Evolutionary conservation across 2,888 invertebrate genomes (phyloP).

Genomic region (Lasius platythorax): DNA sequence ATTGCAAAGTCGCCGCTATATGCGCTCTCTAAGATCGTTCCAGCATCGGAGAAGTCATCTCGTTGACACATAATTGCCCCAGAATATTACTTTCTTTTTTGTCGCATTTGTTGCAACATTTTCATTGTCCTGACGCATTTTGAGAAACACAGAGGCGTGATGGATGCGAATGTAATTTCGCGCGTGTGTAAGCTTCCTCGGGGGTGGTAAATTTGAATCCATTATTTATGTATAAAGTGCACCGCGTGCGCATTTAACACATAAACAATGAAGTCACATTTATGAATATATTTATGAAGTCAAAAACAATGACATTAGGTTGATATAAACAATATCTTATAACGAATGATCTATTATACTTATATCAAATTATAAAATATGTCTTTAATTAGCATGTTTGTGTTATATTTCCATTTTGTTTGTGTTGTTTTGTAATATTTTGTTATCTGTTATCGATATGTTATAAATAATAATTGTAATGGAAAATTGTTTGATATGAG

Average conservation of each 20-base stretch:
- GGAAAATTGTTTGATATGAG: background rate
- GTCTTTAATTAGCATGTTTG: background rate
- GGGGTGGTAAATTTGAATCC: slow-evolving; percentile 38
- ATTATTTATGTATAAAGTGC: slow-evolving; percentile 41
- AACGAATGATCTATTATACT: background rate
- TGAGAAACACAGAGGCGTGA: background rate
- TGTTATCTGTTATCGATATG: background rate
- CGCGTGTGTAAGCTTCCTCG: slow-evolving; percentile 13
- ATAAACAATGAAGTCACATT: slow-evolving; percentile 9
- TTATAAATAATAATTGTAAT: background rate
- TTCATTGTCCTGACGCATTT: background rate
- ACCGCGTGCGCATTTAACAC: slow-evolving; percentile 5
- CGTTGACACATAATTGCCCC: slow-evolving; percentile 32
- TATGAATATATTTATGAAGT: background rate
- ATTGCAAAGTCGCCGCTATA: slow-evolving; percentile 8
- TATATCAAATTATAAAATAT: slow-evolving; percentile 27
- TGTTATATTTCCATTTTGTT: background rate
- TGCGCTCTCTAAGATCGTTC: background rate
- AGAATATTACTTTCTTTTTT: background rate
- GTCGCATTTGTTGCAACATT: background rate
- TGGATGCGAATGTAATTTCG: slow-evolving; percentile 32
- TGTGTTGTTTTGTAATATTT: no score
- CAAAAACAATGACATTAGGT: background rate
- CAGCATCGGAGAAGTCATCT: background rate
- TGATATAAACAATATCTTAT: background rate